These are phyloP conservation scores for Cosmia pyralina DNA, from an alignment of 2,888 invertebrate genomes.

Conservation along the genomic window DNA sequence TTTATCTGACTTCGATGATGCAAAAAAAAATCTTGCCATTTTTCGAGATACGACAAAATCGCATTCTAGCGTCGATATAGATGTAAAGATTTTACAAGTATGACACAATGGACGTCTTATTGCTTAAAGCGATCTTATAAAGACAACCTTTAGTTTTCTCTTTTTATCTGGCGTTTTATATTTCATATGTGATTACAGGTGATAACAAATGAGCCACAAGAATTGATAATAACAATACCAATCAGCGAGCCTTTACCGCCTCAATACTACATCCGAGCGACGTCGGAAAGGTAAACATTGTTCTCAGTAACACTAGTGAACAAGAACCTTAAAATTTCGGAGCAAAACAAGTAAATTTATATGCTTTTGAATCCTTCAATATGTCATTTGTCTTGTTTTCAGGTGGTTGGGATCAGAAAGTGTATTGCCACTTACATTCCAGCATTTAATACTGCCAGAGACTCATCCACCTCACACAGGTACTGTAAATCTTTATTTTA, in stretches of 20 bases:
- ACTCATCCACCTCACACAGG: conserved; percentile 97
- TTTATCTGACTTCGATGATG: too few species aligned
- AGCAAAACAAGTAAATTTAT: neutral
- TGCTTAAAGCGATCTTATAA: too few species aligned
- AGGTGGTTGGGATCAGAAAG: conserved; percentile 91
- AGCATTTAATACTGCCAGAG: conserved; percentile 97
- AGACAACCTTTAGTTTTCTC: too few species aligned
- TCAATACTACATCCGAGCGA: conserved; percentile 96
- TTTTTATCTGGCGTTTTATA: too few species aligned
- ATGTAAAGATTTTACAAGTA: too few species aligned
- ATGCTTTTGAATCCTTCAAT: neutral
- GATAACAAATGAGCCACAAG: conserved; percentile 93
- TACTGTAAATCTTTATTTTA: conserved; percentile 66
- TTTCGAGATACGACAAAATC: too few species aligned
- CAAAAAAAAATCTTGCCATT: too few species aligned
- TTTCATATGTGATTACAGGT: conserved; percentile 87
- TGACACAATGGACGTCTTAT: too few species aligned
- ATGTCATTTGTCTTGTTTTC: conserved; percentile 74
- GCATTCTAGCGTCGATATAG: too few species aligned
- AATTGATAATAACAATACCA: conserved; percentile 98
- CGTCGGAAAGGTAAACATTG: conserved; percentile 94
- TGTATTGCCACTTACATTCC: conserved; percentile 92
- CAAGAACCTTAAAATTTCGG: neutral
- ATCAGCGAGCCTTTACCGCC: conserved; percentile 96
- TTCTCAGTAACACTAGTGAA: neutral